A percentile compares a stretch with the other conserved stretches of the same genome.
Conservation (phyloP, 2,797 vertebrate genomes). For the Pampus argenteus region DNA sequence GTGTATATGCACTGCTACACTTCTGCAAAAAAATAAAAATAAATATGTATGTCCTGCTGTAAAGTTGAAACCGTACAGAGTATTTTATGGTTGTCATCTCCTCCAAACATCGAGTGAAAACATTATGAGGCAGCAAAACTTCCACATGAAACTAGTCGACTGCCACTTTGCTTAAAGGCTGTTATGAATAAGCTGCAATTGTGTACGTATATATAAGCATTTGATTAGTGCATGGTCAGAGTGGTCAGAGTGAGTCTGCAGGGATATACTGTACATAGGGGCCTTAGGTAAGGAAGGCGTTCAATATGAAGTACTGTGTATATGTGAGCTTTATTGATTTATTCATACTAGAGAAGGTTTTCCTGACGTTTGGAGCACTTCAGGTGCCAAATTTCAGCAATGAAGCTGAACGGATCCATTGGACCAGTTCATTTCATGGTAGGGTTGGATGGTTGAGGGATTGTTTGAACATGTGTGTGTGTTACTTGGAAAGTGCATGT, state of each 20-base stretch:
- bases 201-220: not conserved
- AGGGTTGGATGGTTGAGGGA: no score
- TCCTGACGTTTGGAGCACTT: conserved; percentile 17
- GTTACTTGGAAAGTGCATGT: no score
- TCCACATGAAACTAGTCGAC: not conserved
- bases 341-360: conserved; percentile 35
- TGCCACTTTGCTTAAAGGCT: not conserved
- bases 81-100: not conserved
- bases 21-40: no score
- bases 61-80: not conserved
- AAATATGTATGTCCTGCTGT: not conserved
- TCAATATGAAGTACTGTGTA: conserved; percentile 7
- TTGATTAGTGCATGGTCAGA: not conserved
- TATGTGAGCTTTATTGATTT: conserved; percentile 39
- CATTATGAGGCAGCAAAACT: not conserved
- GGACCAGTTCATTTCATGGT: no score
- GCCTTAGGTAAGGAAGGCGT: not conserved
- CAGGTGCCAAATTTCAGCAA: conserved; percentile 20
- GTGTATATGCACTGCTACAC: no score
- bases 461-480: conserved; percentile 1
- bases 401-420: no score
- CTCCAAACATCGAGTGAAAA: not conserved
- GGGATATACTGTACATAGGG: not conserved
- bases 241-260: conserved; percentile 3
- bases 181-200: not conserved